Conservation (phyloP, 2,888 invertebrate species). For the Microctonus hyperodae region DNA sequence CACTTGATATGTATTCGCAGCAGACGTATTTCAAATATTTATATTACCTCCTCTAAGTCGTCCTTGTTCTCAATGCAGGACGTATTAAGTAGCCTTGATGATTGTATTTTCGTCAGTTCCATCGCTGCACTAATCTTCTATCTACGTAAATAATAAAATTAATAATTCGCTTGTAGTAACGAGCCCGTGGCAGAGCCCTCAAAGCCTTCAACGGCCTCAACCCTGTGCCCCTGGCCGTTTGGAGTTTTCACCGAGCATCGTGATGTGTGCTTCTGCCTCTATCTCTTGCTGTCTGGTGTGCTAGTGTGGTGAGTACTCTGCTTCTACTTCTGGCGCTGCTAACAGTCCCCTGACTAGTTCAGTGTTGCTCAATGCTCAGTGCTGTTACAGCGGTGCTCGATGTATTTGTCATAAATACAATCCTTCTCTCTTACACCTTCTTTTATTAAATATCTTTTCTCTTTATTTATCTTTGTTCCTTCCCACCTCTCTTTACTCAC, state of each 20-base stretch:
- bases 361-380: neutral
- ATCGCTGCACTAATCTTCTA: constrained; percentile 49
- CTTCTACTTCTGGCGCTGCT: constrained; percentile 26
- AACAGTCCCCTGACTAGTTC: too few relatives aligned
- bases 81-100: constrained; percentile 81
- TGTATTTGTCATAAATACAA: too few relatives aligned
- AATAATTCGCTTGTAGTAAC: constrained; percentile 44
- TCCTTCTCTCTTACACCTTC: constrained; percentile 43
- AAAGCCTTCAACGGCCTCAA: constrained; percentile 60
- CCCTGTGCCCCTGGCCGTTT: constrained; percentile 61
- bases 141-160: constrained; percentile 37
- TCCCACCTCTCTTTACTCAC: constrained; percentile 34
- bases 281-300: too few relatives aligned
- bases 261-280: constrained; percentile 38
- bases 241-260: constrained; percentile 58
- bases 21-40: constrained; percentile 56
- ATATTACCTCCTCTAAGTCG: constrained; percentile 87
- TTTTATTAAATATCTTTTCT: constrained; percentile 33
- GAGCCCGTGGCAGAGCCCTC: constrained; percentile 56
- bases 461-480: constrained; percentile 57
- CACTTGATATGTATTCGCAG: constrained; percentile 57
- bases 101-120: constrained; percentile 62
- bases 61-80: constrained; percentile 87
- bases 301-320: too few relatives aligned
- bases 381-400: constrained; percentile 8